Evolutionary conservation across 2,888 invertebrate species (phyloP), one percentile per base, ranked within the genome.

Genomic region (Macropis europaea): DNA sequence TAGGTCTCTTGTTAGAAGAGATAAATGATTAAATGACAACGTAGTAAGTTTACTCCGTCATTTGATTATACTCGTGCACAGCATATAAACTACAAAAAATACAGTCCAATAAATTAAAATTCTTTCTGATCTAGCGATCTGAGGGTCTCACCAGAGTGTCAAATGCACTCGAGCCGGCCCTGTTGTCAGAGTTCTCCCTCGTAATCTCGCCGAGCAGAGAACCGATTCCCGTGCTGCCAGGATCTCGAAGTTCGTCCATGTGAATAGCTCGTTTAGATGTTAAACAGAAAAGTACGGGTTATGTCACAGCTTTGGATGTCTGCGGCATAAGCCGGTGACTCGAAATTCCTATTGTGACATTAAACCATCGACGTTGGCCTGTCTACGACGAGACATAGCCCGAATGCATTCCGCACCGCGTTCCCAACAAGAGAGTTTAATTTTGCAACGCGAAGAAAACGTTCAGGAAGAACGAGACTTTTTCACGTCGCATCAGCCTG

Each of bases 221-320:
- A 59, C 59, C 64, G 66, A 70, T 60, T 54, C 59, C 52, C 43
- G 24, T 26, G 43, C 30, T 42, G 47, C 70, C 70, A 53, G 69
- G 52, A 63, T 61, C 56, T 32, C 57, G 34, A 30, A 52, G 53
- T 42, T 61, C 47, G 30, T 36, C 15, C 60, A 56, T 57, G 54
- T 66, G 74, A 77, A 76, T 63, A 69, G 52, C 77, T 78, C 72
- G 75, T 77, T 77, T 77, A 68, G 75, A 77, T 66, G 67, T 50
- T 69, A 69, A n/a, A 77, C 62, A 57, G 56, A 60, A 76, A 60
- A 75, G 62, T 62, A 52, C 45, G 17, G 50, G 68, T 77, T 77
- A 66, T 76, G 77, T 77, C 77, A 77, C 63, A 56, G 53, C 54
- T n/a, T 13, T 45, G 42, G 54, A 71, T 30, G 61, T 61, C 50